Evolutionary conservation across 1,140 invertebrate species (phyloP).

Genomic region (Bombus affinis): DNA sequence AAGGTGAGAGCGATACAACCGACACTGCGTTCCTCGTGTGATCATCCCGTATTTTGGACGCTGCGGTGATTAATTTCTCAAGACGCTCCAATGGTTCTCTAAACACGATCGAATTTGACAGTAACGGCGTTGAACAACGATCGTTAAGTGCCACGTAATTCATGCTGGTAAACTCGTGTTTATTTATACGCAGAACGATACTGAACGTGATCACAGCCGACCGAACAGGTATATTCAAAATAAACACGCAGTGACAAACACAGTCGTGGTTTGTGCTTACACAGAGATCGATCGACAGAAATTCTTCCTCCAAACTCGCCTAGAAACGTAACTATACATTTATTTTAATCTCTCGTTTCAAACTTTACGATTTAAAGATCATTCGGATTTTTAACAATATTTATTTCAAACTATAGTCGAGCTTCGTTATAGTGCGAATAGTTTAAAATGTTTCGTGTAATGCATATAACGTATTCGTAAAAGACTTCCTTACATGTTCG

Average conservation of each 20-base stretch:
- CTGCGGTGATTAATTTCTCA: neutral
- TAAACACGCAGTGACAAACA: neutral
- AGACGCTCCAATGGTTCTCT: accelerated
- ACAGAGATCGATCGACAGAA: neutral
- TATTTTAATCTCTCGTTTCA: neutral
- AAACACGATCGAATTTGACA: neutral
- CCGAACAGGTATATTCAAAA: conserved; percentile 13
- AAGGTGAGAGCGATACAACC: neutral
- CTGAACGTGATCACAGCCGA: neutral
- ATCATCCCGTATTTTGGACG: neutral
- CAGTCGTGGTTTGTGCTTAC: neutral
- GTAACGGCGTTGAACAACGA: neutral
- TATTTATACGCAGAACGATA: conserved; percentile 17
- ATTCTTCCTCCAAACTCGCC: neutral
- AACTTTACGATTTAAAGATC: neutral
- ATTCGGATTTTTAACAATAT: too few relatives aligned
- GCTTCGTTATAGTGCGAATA: too few relatives aligned
- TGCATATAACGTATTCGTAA: too few relatives aligned
- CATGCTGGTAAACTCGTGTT: neutral
- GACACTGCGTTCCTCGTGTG: neutral
- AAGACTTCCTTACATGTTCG: too few relatives aligned
- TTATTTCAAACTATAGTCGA: too few relatives aligned
- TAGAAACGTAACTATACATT: conserved; percentile 1
- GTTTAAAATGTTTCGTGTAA: too few relatives aligned
- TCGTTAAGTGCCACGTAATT: neutral